A percentile compares a stretch with the other conserved stretches of the same genome.
Evolutionary conservation across 2,113 vertebrate species (phyloP).

Genomic region (Meles meles): DNA sequence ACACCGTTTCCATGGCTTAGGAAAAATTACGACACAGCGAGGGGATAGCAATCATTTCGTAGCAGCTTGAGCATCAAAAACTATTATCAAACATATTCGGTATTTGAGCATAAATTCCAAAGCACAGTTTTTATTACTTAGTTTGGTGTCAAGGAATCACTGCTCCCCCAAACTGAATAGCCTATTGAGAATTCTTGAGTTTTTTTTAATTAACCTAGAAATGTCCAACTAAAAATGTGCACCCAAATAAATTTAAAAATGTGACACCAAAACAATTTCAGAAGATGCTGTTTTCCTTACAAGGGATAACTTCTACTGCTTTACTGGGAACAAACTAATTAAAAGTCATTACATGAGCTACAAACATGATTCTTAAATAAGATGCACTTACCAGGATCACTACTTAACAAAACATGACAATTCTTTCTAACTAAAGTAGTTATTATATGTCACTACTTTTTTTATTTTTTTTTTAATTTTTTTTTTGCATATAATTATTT

Average conservation of each 20-base stretch:
- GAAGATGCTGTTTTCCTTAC: neutral
- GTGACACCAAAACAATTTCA: conserved; percentile 46
- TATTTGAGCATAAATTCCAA: conserved; percentile 48
- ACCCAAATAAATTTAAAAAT: conserved; percentile 38
- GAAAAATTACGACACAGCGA: conserved; percentile 20
- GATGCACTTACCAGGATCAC: neutral
- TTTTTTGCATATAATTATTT: too few relatives aligned
- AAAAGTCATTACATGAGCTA: conserved; percentile 51
- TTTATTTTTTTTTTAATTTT: too few relatives aligned
- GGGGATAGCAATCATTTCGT: conserved; percentile 47
- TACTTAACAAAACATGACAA: conserved; percentile 28
- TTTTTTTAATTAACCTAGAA: conserved; percentile 39
- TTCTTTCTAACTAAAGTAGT: neutral
- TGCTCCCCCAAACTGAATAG: conserved; percentile 19
- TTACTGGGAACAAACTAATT: conserved; percentile 42
- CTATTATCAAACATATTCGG: conserved; percentile 34
- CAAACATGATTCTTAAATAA: conserved; percentile 39
- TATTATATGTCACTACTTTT: neutral
- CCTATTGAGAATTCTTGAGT: neutral
- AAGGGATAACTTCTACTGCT: conserved; percentile 11
- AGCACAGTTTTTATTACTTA: conserved; percentile 23
- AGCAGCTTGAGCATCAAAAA: conserved; percentile 37
- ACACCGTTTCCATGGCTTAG: conserved; percentile 14
- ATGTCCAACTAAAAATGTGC: conserved; percentile 32
- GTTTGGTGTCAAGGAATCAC: conserved; percentile 21